phyloP scores from a whole-genome alignment of 2,113 vertebrate species.

The Lasiurus cinereus region DNA sequence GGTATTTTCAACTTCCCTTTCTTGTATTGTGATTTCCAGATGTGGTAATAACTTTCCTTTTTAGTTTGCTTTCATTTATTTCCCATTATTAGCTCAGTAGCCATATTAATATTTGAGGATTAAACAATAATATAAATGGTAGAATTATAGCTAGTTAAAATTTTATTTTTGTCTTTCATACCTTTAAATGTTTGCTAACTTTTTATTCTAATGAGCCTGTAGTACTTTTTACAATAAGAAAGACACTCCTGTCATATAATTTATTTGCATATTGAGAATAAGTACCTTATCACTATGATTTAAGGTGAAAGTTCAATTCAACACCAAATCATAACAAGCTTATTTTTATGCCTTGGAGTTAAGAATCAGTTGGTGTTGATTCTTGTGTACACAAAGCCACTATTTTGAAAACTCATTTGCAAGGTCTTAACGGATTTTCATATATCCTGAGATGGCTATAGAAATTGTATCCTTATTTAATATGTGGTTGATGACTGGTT shows the following conservation, averaged over 20 bases:
- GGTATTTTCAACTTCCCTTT: constrained; percentile 42
- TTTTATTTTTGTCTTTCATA: neutral
- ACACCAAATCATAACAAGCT: neutral
- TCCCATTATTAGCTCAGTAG: constrained; percentile 5
- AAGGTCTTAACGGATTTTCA: constrained; percentile 60
- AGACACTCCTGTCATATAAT: neutral
- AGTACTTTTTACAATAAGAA: neutral
- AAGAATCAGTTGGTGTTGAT: neutral
- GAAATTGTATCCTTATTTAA: constrained; percentile 57
- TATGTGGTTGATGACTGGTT: neutral
- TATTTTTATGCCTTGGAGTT: constrained; percentile 31
- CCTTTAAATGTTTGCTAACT: neutral
- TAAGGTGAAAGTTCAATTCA: constrained; percentile 32
- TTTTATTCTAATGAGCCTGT: neutral
- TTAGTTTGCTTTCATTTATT: constrained; percentile 38
- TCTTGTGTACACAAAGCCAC: neutral
- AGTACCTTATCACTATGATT: constrained; percentile 8
- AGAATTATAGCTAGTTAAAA: neutral
- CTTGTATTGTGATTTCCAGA: constrained; percentile 64
- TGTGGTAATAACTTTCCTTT: constrained; percentile 49
- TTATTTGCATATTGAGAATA: constrained; percentile 6
- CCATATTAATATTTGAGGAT: constrained; percentile 37
- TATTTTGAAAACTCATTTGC: constrained; percentile 44
- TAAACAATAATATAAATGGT: constrained; percentile 7
- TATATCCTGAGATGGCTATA: neutral